phyloP scores from a whole-genome alignment of 2,797 vertebrate species.

The Aythya fuligula region DNA sequence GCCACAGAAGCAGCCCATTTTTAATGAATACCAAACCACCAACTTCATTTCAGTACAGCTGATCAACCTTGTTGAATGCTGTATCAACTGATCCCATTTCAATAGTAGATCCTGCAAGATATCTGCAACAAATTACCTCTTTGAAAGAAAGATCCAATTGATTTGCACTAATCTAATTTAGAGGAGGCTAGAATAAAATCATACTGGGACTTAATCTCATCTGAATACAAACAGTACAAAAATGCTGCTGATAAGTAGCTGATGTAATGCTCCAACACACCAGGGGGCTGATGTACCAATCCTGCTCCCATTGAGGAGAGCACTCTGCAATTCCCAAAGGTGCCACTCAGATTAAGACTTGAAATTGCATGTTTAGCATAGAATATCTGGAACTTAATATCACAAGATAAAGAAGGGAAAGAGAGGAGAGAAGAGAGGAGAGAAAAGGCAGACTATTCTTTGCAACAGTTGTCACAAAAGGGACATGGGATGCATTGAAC shows the following conservation, averaged over 20 bases:
- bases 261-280: constrained; percentile 42
- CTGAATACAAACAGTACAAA: constrained; percentile 66
- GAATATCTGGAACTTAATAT: constrained; percentile 18
- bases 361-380: constrained; percentile 51
- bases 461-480: constrained; percentile 20
- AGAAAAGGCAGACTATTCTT: not conserved
- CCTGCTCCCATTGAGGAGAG: not conserved
- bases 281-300: not conserved
- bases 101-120: constrained; percentile 25
- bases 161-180: constrained; percentile 48
- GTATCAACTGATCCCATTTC: constrained; percentile 7
- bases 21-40: not conserved
- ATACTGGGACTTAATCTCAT: constrained; percentile 59
- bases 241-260: constrained; percentile 53
- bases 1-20: not conserved
- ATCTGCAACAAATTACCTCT: constrained; percentile 37
- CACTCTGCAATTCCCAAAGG: constrained; percentile 3
- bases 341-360: constrained; percentile 36
- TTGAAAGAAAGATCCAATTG: constrained; percentile 17
- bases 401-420: not conserved
- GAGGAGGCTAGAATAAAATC: constrained; percentile 36
- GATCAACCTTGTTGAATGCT: constrained; percentile 2
- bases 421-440: too few relatives aligned
- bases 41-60: not conserved
- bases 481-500: not conserved